Percentiles rank a stretch among this genome's conserved stretches.
Conservation (phyloP, 1,140 invertebrate species). For the Stegodyphus dumicola region DNA sequence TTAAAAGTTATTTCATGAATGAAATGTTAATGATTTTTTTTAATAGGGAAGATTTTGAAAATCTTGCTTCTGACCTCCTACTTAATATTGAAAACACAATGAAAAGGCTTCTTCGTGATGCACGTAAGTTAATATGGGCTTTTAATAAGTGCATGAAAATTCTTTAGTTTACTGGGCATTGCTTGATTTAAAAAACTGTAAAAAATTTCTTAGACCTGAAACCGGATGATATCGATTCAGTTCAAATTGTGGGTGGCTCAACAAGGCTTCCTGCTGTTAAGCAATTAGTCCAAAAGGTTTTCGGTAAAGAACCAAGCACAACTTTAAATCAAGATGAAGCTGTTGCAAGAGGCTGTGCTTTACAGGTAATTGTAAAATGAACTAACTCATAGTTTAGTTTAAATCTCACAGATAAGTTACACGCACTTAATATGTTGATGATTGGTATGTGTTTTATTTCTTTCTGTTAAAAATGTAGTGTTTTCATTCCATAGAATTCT, state of each 20-base stretch:
- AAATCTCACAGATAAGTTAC: too few species aligned
- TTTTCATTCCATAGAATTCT: too few species aligned
- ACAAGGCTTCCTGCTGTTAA: constrained; percentile 94
- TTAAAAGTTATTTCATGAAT: neutral
- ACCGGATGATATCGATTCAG: constrained; percentile 88
- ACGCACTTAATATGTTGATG: too few species aligned
- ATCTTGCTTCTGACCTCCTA: constrained; percentile 19
- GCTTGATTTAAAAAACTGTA: neutral
- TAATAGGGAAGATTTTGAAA: constrained; percentile 46
- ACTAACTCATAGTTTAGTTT: too few species aligned
- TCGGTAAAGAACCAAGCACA: constrained; percentile 87
- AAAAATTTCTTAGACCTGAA: constrained; percentile 64
- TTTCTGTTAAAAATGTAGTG: too few species aligned
- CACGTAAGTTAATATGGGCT: constrained; percentile 4
- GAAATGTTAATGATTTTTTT: neutral
- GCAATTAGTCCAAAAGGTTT: constrained; percentile 71
- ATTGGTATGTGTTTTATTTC: too few species aligned
- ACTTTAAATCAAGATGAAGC: constrained; percentile 99
- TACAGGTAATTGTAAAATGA: constrained; percentile 73
- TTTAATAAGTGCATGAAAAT: too few species aligned
- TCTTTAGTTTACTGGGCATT: too few species aligned
- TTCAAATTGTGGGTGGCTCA: constrained; percentile 97
- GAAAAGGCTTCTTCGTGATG: constrained; percentile 13
- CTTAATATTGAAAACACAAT: constrained; percentile 23
- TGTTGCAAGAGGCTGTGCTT: constrained; percentile 92